These are phyloP conservation scores for Agrilus biguttatus DNA, from an alignment of 2,888 invertebrate species.

Conservation along the genomic window DNA sequence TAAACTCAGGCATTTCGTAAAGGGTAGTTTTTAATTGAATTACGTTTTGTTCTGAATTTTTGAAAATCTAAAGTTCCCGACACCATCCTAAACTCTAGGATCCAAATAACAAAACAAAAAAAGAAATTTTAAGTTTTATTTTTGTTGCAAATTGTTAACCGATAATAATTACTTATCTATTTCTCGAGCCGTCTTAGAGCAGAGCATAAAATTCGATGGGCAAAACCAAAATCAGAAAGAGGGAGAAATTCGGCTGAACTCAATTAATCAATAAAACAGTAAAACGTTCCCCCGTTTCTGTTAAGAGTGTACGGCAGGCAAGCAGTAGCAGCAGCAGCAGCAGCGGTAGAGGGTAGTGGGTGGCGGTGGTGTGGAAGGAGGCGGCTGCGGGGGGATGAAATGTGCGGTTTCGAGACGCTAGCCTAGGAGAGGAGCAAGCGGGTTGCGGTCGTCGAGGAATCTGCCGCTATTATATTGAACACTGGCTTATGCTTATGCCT, in stretches of 20 bases:
- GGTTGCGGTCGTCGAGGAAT: conserved; percentile 33
- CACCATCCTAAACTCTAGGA: too few relatives aligned
- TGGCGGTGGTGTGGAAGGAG: conserved; percentile 9
- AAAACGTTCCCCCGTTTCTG: conserved; percentile 32
- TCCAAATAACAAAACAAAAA: too few relatives aligned
- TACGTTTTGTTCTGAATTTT: too few relatives aligned
- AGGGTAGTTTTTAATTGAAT: too few relatives aligned
- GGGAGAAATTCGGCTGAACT: conserved; percentile 31
- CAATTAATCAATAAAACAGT: conserved; percentile 35
- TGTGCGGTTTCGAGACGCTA: conserved; percentile 34
- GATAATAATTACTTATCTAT: too few relatives aligned
- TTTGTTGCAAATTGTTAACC: too few relatives aligned
- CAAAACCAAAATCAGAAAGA: conserved; percentile 28
- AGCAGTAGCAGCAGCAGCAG: conserved; percentile 3
- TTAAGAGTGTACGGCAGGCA: conserved; percentile 22
- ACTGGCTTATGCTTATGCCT: conserved; percentile 23
- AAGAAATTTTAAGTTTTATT: too few relatives aligned
- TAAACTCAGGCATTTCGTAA: too few relatives aligned
- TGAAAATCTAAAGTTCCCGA: too few relatives aligned
- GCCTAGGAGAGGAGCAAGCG: conserved; percentile 29
- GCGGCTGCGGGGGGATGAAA: conserved; percentile 25
- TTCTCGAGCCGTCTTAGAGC: too few relatives aligned
- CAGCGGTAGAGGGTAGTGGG: conserved; percentile 6
- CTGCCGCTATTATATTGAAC: conserved; percentile 34
- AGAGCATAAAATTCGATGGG: too few relatives aligned